phyloP scores from a whole-genome alignment of 2,113 vertebrate genomes.

The Hypanus sabinus region DNA sequence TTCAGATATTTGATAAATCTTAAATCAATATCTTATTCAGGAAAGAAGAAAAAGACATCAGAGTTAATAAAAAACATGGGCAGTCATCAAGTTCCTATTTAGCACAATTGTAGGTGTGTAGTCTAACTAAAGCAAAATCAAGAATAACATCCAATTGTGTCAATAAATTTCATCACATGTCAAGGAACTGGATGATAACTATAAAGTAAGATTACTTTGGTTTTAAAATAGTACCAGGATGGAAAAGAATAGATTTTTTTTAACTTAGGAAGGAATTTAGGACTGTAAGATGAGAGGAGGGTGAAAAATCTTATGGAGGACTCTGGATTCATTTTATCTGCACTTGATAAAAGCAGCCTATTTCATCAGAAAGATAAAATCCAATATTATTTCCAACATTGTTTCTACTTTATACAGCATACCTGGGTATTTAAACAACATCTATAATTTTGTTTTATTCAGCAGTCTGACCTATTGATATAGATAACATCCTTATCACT shows the following conservation, averaged over 20 bases:
- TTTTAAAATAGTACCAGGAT: neutral
- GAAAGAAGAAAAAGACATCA: neutral
- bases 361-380: conserved; percentile 1
- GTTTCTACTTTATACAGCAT: neutral
- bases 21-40: neutral
- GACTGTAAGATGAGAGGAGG: neutral
- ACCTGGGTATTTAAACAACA: too few relatives aligned
- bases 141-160: neutral
- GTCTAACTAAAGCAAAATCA: neutral
- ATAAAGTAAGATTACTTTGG: neutral
- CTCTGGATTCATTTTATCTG: neutral
- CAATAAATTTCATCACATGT: neutral
- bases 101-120: neutral
- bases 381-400: neutral
- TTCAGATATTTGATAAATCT: neutral
- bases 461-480: neutral
- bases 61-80: neutral
- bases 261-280: neutral
- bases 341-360: neutral
- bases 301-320: neutral
- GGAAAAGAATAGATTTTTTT: neutral
- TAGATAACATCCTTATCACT: neutral
- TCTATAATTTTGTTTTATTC: neutral
- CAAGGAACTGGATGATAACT: neutral
- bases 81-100: neutral